Evolutionary conservation across 2,113 vertebrate genomes (phyloP).

Genomic region (Mormyrus lacerda): DNA sequence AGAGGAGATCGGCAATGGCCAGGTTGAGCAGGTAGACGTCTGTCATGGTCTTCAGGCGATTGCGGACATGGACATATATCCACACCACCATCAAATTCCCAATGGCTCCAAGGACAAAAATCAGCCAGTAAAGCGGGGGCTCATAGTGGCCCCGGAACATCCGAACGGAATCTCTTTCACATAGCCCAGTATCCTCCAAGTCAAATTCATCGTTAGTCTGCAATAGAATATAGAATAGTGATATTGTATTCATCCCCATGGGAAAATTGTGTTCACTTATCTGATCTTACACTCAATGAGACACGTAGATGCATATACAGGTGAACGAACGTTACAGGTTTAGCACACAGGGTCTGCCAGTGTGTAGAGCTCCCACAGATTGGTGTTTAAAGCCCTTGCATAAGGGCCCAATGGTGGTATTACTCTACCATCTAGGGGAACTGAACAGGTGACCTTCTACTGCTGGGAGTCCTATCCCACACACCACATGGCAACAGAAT

Average conservation of each 20-base stretch:
- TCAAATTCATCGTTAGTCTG: constrained; percentile 23
- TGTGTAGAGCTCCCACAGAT: not conserved
- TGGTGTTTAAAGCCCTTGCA: not conserved
- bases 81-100: constrained; percentile 75
- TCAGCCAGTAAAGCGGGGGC: constrained; percentile 68
- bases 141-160: constrained; percentile 61
- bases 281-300: not conserved
- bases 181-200: constrained; percentile 34
- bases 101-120: constrained; percentile 65
- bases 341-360: not conserved
- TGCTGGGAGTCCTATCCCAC: not conserved
- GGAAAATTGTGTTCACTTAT: not conserved
- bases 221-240: not conserved
- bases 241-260: not conserved
- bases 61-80: constrained; percentile 65
- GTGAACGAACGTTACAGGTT: not conserved
- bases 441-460: not conserved
- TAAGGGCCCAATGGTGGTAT: not conserved
- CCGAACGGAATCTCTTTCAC: constrained; percentile 54
- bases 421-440: not conserved
- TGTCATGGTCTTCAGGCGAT: constrained; percentile 74
- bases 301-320: not conserved
- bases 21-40: constrained; percentile 77
- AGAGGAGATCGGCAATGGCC: constrained; percentile 77
- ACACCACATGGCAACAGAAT: not conserved